Conservation (phyloP, 2,888 invertebrate genomes). For the Clepsis dumicolana region DNA sequence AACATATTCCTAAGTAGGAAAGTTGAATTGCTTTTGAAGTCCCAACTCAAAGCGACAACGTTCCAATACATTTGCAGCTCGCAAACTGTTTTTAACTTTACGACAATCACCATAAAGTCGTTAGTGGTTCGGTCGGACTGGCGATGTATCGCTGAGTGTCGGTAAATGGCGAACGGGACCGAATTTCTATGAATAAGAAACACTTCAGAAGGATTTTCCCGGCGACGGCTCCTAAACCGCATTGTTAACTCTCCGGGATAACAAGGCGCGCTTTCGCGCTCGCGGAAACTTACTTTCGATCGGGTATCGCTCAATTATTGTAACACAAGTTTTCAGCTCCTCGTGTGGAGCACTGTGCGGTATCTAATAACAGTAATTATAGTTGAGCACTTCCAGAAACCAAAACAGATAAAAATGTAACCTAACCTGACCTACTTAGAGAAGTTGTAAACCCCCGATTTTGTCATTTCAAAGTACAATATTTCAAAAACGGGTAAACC, state of each 20-base stretch:
- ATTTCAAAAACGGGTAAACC: too few species aligned
- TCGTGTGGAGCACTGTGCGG: too few species aligned
- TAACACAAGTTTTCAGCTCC: background rate
- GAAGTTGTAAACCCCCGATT: too few species aligned
- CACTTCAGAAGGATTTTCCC: conserved; percentile 47
- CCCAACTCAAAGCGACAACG: conserved; percentile 41
- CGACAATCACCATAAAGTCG: background rate
- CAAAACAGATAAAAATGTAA: too few species aligned
- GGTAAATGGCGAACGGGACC: conserved; percentile 39
- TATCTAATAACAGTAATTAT: too few species aligned
- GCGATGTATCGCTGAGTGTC: conserved; percentile 14
- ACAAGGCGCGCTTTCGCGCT: background rate
- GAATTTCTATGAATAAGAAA: conserved; percentile 63
- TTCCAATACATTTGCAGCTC: conserved; percentile 14
- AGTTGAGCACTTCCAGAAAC: too few species aligned
- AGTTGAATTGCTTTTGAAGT: conserved; percentile 61
- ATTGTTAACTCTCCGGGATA: background rate
- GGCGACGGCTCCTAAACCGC: conserved; percentile 7
- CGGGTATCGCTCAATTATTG: conserved; percentile 1
- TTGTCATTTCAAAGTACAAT: too few species aligned
- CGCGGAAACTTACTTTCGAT: background rate
- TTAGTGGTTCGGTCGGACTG: background rate
- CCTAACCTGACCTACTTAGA: too few species aligned
- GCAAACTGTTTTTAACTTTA: conserved; percentile 43
- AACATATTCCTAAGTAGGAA: conserved; percentile 59